Conservation (phyloP, 2,113 vertebrate species). For the Tenrec ecaudatus region DNA sequence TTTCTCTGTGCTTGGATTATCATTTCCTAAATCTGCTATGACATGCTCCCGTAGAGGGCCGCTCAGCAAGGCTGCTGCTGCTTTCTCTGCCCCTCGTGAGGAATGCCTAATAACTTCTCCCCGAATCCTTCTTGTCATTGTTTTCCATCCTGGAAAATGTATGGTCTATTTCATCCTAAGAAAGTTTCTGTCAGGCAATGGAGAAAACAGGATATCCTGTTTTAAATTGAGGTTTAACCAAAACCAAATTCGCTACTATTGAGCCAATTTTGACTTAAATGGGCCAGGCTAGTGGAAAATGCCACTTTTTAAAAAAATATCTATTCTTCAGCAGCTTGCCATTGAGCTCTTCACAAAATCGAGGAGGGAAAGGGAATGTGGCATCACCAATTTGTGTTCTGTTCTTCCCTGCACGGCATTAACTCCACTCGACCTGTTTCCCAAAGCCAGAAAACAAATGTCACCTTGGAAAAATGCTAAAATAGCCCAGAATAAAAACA, state of each 20-base stretch:
- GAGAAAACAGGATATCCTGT: conserved; percentile 70
- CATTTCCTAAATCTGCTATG: conserved; percentile 52
- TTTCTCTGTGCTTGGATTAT: conserved; percentile 61
- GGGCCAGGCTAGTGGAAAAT: conserved; percentile 70
- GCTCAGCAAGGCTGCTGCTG: background rate
- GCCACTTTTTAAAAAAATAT: conserved; percentile 57
- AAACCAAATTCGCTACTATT: no score
- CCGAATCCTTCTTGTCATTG: conserved; percentile 24
- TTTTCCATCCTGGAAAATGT: conserved; percentile 55
- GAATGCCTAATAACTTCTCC: background rate
- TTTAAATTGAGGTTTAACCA: conserved; percentile 6
- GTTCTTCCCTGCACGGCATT: background rate
- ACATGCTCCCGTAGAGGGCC: background rate
- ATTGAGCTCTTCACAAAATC: conserved; percentile 52
- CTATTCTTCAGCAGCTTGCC: conserved; percentile 73
- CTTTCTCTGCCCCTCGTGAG: background rate
- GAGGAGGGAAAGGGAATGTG: conserved; percentile 49
- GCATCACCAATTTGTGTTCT: background rate
- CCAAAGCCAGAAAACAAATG: conserved; percentile 55
- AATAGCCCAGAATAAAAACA: background rate
- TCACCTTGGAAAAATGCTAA: conserved; percentile 43
- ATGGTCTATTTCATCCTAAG: conserved; percentile 61
- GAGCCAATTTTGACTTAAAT: no score
- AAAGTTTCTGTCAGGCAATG: conserved; percentile 59
- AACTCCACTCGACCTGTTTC: background rate